Percentiles rank a stretch among this genome's conserved stretches.
Evolutionary conservation across 64 coral and sea anemone species (phyloP).

Genomic region (Pocillopora damicornis): DNA sequence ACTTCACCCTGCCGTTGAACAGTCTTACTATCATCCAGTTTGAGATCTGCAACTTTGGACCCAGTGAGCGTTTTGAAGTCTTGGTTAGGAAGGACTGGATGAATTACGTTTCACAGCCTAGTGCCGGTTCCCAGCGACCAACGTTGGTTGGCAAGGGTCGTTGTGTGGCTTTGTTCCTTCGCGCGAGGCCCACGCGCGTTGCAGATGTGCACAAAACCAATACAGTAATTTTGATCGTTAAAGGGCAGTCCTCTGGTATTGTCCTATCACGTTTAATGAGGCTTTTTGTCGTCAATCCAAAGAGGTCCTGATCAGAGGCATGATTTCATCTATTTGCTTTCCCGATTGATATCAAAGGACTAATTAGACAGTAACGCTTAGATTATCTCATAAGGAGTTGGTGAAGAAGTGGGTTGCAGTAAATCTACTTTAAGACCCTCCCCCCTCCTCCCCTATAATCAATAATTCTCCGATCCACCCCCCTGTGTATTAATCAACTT

Average conservation of each 20-base stretch:
- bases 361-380: too few species aligned
- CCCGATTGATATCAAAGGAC: too few species aligned
- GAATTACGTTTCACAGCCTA: not conserved
- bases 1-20: slow-evolving; percentile 44
- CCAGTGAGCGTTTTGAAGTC: not conserved
- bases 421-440: too few species aligned
- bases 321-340: too few species aligned
- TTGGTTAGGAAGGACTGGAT: not conserved
- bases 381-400: too few species aligned
- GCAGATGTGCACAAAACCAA: not conserved
- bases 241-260: not conserved
- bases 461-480: too few species aligned
- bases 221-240: not conserved
- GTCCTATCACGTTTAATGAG: not conserved
- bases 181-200: not conserved
- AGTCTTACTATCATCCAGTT: not conserved
- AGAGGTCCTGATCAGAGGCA: not conserved
- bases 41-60: not conserved
- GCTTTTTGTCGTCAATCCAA: not conserved
- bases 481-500: too few species aligned
- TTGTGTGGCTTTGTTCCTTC: not conserved
- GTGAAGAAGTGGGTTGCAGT: too few species aligned
- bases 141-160: not conserved
- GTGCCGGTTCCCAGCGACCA: not conserved
- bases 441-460: too few species aligned